Percentiles rank a stretch among this genome's conserved stretches.
Evolutionary conservation across 30 jellyfish, hydroid and myxozoan species (phyloP).

Genomic region (Hydra vulgaris): DNA sequence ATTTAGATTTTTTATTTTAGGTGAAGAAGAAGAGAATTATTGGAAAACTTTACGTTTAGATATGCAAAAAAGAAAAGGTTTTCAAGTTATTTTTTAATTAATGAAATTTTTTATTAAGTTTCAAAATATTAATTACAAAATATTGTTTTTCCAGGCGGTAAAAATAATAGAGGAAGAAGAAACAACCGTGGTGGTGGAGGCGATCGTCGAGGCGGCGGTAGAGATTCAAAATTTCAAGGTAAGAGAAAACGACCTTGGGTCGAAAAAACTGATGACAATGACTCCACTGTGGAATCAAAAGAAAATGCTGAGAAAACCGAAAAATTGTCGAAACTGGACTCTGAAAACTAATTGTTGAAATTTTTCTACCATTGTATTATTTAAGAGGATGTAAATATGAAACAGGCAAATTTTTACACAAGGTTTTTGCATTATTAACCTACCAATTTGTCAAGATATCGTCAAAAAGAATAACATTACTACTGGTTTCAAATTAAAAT

Average conservation of each 20-base stretch:
- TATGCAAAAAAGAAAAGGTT: slow-evolving; percentile 3
- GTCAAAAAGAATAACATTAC: no score
- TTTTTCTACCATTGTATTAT: no score
- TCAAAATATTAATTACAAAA: no score
- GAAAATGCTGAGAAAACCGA: no score
- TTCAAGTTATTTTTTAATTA: not conserved
- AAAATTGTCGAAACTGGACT: not conserved
- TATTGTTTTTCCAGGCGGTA: not conserved
- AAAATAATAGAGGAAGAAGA: not conserved
- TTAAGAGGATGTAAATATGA: not conserved
- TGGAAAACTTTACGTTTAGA: slow-evolving; percentile 49
- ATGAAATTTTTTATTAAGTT: not conserved
- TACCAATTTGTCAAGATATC: no score
- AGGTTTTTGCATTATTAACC: no score
- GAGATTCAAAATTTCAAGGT: not conserved
- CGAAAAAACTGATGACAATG: not conserved
- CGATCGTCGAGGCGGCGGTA: slow-evolving; percentile 12
- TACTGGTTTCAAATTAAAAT: no score
- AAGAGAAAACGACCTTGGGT: slow-evolving; percentile 25
- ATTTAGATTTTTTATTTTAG: slow-evolving; percentile 21
- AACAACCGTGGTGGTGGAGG: slow-evolving; percentile 15
- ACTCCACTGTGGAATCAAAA: not conserved
- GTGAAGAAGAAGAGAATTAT: slow-evolving; percentile 52
- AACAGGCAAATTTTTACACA: not conserved
- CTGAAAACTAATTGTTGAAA: not conserved